These are phyloP conservation scores for Cyanistes caeruleus DNA, from an alignment of 2,113 vertebrate species.

Conservation along the genomic window DNA sequence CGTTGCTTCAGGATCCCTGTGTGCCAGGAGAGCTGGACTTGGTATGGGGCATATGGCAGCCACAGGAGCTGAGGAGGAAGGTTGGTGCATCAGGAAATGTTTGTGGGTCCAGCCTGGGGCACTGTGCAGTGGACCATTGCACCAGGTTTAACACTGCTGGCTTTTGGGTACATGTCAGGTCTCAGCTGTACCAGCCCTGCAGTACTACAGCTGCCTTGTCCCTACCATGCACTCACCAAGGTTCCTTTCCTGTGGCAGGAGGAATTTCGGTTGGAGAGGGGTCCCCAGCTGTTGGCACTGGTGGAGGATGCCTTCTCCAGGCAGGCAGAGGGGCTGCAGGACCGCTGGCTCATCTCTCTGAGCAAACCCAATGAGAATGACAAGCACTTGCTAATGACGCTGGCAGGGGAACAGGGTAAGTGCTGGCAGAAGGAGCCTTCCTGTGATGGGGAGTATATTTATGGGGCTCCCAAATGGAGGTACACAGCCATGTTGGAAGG, in stretches of 20 bases:
- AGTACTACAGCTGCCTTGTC: background rate
- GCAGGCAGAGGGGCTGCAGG: slow-evolving; percentile 81
- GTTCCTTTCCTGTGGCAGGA: slow-evolving; percentile 77
- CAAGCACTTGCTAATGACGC: slow-evolving; percentile 90
- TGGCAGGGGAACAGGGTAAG: slow-evolving; percentile 88
- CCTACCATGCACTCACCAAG: background rate
- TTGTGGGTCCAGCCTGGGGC: background rate
- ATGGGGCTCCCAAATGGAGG: background rate
- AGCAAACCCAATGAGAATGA: slow-evolving; percentile 94
- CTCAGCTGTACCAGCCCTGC: background rate
- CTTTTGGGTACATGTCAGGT: background rate
- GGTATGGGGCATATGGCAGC: background rate
- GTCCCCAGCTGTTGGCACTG: slow-evolving; percentile 84
- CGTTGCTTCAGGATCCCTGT: background rate
- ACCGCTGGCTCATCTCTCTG: slow-evolving; percentile 89
- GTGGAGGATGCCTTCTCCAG: slow-evolving; percentile 86
- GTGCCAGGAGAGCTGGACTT: background rate
- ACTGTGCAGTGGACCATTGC: fast-evolving
- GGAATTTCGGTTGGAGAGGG: slow-evolving; percentile 85
- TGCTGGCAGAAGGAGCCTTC: background rate
- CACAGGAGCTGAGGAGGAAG: background rate
- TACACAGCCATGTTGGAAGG: background rate
- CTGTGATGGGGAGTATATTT: background rate
- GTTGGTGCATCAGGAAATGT: background rate
- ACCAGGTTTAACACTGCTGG: background rate